A percentile compares a stretch with the other conserved stretches of the same genome.
phyloP scores from a whole-genome alignment of 2,113 vertebrate species.

The Pollachius pollachius region DNA sequence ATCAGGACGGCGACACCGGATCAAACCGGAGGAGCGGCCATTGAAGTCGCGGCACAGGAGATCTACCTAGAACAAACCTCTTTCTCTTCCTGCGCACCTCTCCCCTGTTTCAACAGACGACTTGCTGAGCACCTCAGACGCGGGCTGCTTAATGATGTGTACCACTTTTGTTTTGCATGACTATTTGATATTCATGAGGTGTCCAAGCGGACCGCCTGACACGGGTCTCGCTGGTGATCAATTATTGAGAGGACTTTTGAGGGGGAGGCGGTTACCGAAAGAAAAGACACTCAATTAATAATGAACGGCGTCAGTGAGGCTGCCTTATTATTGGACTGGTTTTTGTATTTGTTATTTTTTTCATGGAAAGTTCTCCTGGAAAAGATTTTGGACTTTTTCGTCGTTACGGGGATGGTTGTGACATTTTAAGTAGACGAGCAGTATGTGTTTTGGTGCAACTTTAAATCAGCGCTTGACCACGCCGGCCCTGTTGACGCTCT shows the following conservation, averaged over 20 bases:
- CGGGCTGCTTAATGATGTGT: constrained; percentile 68
- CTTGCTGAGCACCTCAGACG: constrained; percentile 40
- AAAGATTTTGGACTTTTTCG: too few species aligned
- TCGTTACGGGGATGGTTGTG: too few species aligned
- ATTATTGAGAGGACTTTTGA: constrained; percentile 73
- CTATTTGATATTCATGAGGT: constrained; percentile 78
- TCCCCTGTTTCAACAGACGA: constrained; percentile 24
- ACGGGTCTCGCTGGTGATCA: constrained; percentile 73
- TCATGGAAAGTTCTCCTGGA: constrained; percentile 51
- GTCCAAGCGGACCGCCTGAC: constrained; percentile 72
- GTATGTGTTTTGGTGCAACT: constrained; percentile 34
- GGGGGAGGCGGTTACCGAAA: constrained; percentile 55
- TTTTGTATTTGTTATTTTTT: constrained; percentile 54
- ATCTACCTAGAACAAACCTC: constrained; percentile 38
- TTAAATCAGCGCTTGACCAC: constrained; percentile 30
- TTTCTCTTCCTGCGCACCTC: background rate
- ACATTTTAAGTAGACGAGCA: too few species aligned
- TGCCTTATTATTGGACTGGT: constrained; percentile 66
- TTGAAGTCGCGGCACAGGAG: constrained; percentile 34
- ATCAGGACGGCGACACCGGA: constrained; percentile 15
- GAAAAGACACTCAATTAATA: constrained; percentile 76
- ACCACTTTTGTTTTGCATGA: constrained; percentile 72
- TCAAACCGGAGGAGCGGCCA: constrained; percentile 43
- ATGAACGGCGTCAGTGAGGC: constrained; percentile 66
- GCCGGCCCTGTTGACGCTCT: constrained; percentile 23